phyloP scores from a whole-genome alignment of 1,140 invertebrate species.

The Zophobas atratus region DNA sequence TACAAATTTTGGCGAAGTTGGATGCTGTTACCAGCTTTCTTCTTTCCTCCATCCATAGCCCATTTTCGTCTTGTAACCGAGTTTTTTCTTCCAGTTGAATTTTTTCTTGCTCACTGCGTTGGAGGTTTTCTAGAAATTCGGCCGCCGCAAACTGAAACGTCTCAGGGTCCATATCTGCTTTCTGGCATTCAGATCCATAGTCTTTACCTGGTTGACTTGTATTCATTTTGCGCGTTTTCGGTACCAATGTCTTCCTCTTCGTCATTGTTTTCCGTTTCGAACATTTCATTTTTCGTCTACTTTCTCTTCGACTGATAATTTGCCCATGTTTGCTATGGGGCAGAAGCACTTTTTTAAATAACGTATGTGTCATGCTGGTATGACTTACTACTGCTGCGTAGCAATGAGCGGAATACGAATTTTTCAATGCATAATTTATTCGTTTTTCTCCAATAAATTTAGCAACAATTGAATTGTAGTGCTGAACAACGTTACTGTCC shows the following conservation, averaged over 20 bases:
- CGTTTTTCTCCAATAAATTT: conserved; percentile 42
- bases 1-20: not conserved
- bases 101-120: no score
- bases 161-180: not conserved
- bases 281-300: no score
- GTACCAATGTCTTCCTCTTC: not conserved
- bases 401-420: conserved; percentile 12
- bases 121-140: no score
- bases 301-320: no score
- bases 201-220: not conserved
- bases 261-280: not conserved
- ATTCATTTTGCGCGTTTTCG: not conserved
- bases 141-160: no score
- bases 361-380: no score
- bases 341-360: no score
- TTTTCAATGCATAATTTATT: conserved; percentile 14
- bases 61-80: not conserved
- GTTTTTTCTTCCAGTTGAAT: not conserved
- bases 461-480: conserved; percentile 29
- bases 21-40: not conserved
- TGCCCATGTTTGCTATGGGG: no score
- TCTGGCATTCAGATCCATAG: not conserved
- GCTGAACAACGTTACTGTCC: conserved; percentile 36
- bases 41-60: not conserved
- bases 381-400: not conserved